Evolutionary conservation across 2,113 vertebrate species (phyloP), one percentile per base, ranked within the genome.

Genomic region (Catharus fuscescens): DNA sequence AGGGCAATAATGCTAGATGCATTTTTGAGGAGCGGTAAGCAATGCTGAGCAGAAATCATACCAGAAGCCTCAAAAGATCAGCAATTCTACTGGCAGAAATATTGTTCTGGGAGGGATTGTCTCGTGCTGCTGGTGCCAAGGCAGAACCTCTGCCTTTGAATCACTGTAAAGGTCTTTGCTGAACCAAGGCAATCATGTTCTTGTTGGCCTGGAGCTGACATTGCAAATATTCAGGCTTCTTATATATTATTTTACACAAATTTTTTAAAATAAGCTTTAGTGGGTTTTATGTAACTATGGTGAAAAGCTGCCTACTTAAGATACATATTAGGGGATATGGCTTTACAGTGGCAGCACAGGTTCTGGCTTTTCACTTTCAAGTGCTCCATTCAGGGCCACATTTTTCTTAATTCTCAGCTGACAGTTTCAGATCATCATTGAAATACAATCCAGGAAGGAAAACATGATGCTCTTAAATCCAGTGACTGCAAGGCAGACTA

Each of bases 351-450:
- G 44, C 79, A 67, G 53, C 73, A 48, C 23, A 60, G 15, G 76
- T 97, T 38, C 95, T 92, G 20, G 64, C 93, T 36, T 78, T 97
- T 91, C 96, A 88, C 72, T 96, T 93, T 52, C 76, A 16, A 74
- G n/a, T 4, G 8, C 28, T 71, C 36, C 52, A 82, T 86, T 96
- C 92, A 59, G 95, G 97, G 40, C 97, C 94, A 94, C 85, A 93
- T 64, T 70, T 67, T 70, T 92, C 52, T 74, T 72, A 57, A 21
- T 85, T 70, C 50, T 72, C 83, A 76, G 42, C n/a, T 80, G 56
- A 15, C 29, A 36, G 60, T 80, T 86, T 62, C 57, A 78, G 70
- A 48, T 84, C 4, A 3, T 64, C 28, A 47, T 23, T 21, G 54
- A 66, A 92, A 45, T 83, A 38, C 4, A 73, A 34, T 40, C 26